Conservation (phyloP, 2,888 invertebrate species). For the Therioaphis trifolii region DNA sequence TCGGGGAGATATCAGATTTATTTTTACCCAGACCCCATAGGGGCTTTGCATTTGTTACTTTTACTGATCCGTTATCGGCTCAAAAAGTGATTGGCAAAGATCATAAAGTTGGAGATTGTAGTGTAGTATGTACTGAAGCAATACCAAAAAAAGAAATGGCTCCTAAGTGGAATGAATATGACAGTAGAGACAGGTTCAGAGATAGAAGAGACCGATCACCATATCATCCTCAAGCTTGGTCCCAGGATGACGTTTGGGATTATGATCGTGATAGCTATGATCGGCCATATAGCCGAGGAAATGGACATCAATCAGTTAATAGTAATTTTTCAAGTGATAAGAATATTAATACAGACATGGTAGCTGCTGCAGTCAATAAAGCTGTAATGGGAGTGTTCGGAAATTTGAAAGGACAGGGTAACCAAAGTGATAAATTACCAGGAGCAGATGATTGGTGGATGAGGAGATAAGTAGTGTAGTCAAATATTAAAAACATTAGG, state of each 20-base stretch:
- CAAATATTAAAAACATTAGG: not conserved
- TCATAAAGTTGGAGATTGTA: slow-evolving; percentile 85
- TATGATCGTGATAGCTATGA: slow-evolving; percentile 61
- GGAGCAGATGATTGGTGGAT: slow-evolving; percentile 57
- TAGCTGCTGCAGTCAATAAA: slow-evolving; percentile 64
- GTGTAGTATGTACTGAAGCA: slow-evolving; percentile 64
- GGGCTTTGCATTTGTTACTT: slow-evolving; percentile 93
- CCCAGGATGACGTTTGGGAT: slow-evolving; percentile 53
- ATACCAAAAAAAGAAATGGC: slow-evolving; percentile 64
- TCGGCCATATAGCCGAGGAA: slow-evolving; percentile 43
- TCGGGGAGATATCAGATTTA: slow-evolving; percentile 93
- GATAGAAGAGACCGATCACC: slow-evolving; percentile 63
- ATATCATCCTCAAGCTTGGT: slow-evolving; percentile 41
- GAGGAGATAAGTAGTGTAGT: slow-evolving; percentile 30
- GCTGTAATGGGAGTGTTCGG: slow-evolving; percentile 64
- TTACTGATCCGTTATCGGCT: slow-evolving; percentile 90
- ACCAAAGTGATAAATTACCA: slow-evolving; percentile 32
- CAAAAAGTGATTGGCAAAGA: slow-evolving; percentile 92
- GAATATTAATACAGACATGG: slow-evolving; percentile 63
- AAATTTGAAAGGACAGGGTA: slow-evolving; percentile 62
- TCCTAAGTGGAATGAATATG: slow-evolving; percentile 59
- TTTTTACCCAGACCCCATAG: slow-evolving; percentile 95
- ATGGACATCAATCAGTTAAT: slow-evolving; percentile 32
- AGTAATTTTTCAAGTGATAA: slow-evolving; percentile 41
- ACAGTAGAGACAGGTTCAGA: slow-evolving; percentile 51